These are phyloP conservation scores for Myopa tessellatipennis DNA, from an alignment of 2,888 invertebrate species.

Conservation along the genomic window DNA sequence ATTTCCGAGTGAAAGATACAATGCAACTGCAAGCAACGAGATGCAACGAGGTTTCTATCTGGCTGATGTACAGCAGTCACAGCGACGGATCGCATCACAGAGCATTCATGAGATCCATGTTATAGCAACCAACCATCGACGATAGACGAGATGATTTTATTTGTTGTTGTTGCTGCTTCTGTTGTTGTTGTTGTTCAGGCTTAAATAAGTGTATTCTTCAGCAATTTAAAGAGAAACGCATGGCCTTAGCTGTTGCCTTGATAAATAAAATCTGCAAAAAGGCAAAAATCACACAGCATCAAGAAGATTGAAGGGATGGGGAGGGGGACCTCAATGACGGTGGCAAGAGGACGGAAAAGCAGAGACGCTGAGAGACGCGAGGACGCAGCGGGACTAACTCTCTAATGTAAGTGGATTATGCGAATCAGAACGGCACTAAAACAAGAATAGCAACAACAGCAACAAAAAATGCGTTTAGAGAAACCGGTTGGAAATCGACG, in stretches of 20 bases:
- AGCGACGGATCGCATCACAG: neutral
- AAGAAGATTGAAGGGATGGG: neutral
- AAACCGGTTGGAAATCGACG: slow-evolving; percentile 31
- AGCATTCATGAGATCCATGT: neutral
- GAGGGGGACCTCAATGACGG: neutral
- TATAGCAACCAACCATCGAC: neutral
- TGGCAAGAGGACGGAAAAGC: neutral
- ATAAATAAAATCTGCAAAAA: slow-evolving; percentile 8
- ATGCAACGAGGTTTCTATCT: slow-evolving; percentile 5
- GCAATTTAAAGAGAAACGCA: slow-evolving; percentile 29
- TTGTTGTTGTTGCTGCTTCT: too few relatives aligned
- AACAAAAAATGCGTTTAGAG: neutral
- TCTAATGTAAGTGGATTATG: slow-evolving; percentile 29
- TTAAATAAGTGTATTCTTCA: neutral
- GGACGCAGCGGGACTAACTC: neutral
- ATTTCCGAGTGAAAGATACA: slow-evolving; percentile 25
- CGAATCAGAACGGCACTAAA: slow-evolving; percentile 19
- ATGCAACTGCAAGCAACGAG: slow-evolving; percentile 10
- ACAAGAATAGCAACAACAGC: slow-evolving; percentile 4
- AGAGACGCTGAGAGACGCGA: neutral
- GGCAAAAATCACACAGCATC: neutral
- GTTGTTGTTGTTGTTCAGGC: neutral
- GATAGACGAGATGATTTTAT: slow-evolving; percentile 9
- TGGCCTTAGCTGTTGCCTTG: slow-evolving; percentile 15
- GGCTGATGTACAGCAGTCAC: neutral